Evolutionary conservation across 2,797 vertebrate species (phyloP).

Genomic region (Sebastes taczanowskii): DNA sequence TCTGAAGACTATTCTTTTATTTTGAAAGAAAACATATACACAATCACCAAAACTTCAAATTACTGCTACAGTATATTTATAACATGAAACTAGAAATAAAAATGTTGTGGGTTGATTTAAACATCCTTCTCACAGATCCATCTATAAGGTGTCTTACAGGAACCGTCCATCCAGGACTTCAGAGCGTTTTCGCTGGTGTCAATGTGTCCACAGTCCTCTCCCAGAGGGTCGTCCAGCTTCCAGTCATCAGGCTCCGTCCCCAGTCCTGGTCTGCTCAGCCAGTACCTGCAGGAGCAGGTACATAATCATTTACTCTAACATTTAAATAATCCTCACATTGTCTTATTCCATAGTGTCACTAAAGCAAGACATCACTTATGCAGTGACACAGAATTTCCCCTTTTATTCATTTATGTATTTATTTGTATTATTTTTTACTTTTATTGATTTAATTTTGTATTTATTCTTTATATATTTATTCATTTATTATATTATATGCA

Average conservation of each 20-base stretch:
- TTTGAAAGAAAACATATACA: background rate
- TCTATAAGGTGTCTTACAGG: constrained; percentile 45
- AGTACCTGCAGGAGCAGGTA: constrained; percentile 36
- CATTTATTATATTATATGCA: too few relatives aligned
- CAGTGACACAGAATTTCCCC: background rate
- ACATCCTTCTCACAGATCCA: constrained; percentile 66
- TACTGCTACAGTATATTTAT: background rate
- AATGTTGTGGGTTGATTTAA: background rate
- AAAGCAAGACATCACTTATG: background rate
- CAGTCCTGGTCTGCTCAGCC: constrained; percentile 43
- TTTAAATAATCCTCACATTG: background rate
- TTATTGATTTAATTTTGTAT: too few relatives aligned
- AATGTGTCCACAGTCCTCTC: constrained; percentile 68
- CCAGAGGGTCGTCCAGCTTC: constrained; percentile 40
- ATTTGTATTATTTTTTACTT: too few relatives aligned
- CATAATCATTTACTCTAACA: too few relatives aligned
- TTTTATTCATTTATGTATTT: too few relatives aligned
- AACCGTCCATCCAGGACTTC: constrained; percentile 62
- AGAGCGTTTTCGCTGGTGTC: constrained; percentile 25
- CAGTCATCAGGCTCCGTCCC: constrained; percentile 57
- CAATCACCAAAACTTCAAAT: too few relatives aligned
- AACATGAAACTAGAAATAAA: background rate
- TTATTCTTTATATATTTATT: too few relatives aligned
- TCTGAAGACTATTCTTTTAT: background rate
- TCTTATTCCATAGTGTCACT: background rate